Evolutionary conservation across 2,113 vertebrate genomes (phyloP), one percentile per base, ranked within the genome.

Genomic region (Clarias batrachus): DNA sequence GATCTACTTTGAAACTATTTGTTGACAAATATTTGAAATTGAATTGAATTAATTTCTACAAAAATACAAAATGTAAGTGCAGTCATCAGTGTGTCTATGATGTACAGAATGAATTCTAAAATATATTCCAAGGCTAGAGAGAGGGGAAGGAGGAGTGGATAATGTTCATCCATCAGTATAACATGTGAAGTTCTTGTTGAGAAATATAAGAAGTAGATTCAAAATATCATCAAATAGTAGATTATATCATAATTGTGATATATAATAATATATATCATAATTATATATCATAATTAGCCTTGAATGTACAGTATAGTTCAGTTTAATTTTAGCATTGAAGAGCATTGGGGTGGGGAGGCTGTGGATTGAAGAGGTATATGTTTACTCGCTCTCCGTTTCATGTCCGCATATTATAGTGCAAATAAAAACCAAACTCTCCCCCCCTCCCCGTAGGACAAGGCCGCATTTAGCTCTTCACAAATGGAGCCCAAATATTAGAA

Each of bases 401-500:
- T 33, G 65, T 85, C n/a, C 81, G 48, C 14, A 65, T 76, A 74
- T 56, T 66, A 76, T 79, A 56, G 37, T 52, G 41, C 66, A 65
- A 65, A 74, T 82, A 81, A 82, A 76, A 82, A n/a, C n/a, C 30
- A 81, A 30, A 21, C 21, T 12, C 14, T 54, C 71, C 59, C 71
- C 59, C 41, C 23, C 10, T 65, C 62, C 81, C 85, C 21, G 23
- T 21, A 71, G 78, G 41, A 17, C 27, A 85, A 16, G 25, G 59
- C 81, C 76, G 33, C 54, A 81, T 88, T 90, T 86, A 86, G 68
- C 82, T 37, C 27, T 60, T 27, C 16, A 59, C 33, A 74, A 86
- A 83, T 63, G 41, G n/a, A 80, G 27, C 21, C 57, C 37, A 81
- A 80, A 80, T 62, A 85, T 81, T 57, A 83, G 56, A 83, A 83